phyloP scores from a whole-genome alignment of 2,888 invertebrate genomes.

The Callyntrura guangdongensis region DNA sequence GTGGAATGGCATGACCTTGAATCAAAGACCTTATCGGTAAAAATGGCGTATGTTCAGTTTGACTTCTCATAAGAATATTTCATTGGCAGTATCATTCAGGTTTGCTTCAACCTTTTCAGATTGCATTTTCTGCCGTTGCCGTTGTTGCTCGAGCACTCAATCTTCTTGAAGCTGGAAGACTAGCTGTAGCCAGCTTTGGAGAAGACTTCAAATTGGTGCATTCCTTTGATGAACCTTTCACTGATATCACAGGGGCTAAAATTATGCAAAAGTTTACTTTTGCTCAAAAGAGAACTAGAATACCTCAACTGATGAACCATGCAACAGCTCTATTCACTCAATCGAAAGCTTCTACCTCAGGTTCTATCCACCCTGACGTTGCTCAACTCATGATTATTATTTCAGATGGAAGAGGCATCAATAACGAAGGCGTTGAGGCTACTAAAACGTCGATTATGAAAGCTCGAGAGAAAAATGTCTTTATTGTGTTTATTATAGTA shows the following conservation, averaged over 20 bases:
- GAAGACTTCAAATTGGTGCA: slow-evolving; percentile 95
- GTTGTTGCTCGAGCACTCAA: slow-evolving; percentile 95
- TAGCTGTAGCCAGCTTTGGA: slow-evolving; percentile 97
- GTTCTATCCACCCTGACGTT: slow-evolving; percentile 86
- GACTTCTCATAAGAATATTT: no score
- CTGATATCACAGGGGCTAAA: slow-evolving; percentile 93
- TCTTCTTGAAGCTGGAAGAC: slow-evolving; percentile 96
- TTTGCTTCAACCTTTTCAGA: slow-evolving; percentile 87
- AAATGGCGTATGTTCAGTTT: no score
- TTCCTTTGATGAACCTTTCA: slow-evolving; percentile 94
- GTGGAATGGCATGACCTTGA: slow-evolving; percentile 84
- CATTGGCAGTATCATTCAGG: no score
- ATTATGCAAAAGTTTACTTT: slow-evolving; percentile 92
- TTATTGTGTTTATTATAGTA: slow-evolving; percentile 97
- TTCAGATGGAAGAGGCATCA: slow-evolving; percentile 97
- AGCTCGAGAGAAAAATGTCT: slow-evolving; percentile 93
- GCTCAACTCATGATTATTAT: slow-evolving; percentile 96
- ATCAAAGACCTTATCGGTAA: slow-evolving; percentile 86
- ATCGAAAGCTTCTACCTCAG: slow-evolving; percentile 64
- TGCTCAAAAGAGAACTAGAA: slow-evolving; percentile 95
- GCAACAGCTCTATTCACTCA: slow-evolving; percentile 89
- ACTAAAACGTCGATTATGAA: slow-evolving; percentile 93
- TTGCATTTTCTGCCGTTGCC: slow-evolving; percentile 98
- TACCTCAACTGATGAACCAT: slow-evolving; percentile 93
- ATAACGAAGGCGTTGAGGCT: slow-evolving; percentile 91